These are phyloP conservation scores for Amphiduros pacificus DNA, from an alignment of 2,888 invertebrate genomes.

Conservation along the genomic window DNA sequence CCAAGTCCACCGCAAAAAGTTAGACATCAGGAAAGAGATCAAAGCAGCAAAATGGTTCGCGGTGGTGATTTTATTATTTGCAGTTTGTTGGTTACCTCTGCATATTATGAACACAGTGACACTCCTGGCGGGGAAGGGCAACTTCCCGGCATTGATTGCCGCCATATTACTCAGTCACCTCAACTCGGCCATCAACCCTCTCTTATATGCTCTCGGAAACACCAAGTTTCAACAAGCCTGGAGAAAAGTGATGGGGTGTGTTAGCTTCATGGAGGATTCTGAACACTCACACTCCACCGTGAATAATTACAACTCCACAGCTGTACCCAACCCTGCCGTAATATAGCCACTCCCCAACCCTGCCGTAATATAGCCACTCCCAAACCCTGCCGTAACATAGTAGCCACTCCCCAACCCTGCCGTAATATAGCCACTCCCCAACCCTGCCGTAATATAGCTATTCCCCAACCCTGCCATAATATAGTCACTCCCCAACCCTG, in stretches of 20 bases:
- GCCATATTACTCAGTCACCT: slow-evolving; percentile 53
- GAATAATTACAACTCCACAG: too few relatives aligned
- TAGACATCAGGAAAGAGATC: slow-evolving; percentile 11
- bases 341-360: too few relatives aligned
- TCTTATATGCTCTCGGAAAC: slow-evolving; percentile 53
- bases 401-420: too few relatives aligned
- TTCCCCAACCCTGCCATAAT: too few relatives aligned
- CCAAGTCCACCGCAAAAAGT: background rate
- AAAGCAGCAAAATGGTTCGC: slow-evolving; percentile 54
- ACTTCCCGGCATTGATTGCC: slow-evolving; percentile 12
- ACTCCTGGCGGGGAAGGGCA: slow-evolving; percentile 18
- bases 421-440: too few relatives aligned
- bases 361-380: too few relatives aligned
- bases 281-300: too few relatives aligned
- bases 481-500: too few relatives aligned
- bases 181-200: slow-evolving; percentile 55
- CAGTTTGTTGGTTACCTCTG: slow-evolving; percentile 53
- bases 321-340: too few relatives aligned
- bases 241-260: slow-evolving; percentile 24
- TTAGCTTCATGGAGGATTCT: too few relatives aligned
- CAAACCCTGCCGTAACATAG: too few relatives aligned
- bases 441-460: too few relatives aligned
- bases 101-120: slow-evolving; percentile 48
- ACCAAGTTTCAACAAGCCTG: slow-evolving; percentile 46
- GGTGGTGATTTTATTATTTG: slow-evolving; percentile 49